Conservation (phyloP, 1,140 invertebrate genomes). For the Bombus polaris region DNA sequence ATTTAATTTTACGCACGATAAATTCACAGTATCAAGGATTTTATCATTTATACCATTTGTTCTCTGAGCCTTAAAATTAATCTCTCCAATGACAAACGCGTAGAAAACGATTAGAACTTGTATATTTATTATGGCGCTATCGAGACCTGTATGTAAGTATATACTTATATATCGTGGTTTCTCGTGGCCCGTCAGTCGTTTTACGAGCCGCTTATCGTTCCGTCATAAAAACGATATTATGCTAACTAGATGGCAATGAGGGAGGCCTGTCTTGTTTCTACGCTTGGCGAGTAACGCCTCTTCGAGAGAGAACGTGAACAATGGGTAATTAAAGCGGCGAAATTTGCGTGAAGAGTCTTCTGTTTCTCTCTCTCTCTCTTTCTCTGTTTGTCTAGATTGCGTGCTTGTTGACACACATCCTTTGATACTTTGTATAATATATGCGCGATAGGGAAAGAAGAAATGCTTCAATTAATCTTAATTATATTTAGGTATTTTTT, state of each 20-base stretch:
- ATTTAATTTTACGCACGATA: too few relatives aligned
- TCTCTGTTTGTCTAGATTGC: background rate
- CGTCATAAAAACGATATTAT: constrained; percentile 56
- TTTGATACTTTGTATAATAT: background rate
- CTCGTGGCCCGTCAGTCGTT: background rate
- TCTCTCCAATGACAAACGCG: too few relatives aligned
- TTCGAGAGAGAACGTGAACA: constrained; percentile 24
- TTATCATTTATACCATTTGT: too few relatives aligned
- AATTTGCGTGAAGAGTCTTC: constrained; percentile 45
- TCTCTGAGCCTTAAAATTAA: too few relatives aligned
- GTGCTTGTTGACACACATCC: constrained; percentile 11
- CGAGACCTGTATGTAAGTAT: background rate
- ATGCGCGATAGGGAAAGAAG: background rate
- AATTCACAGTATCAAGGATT: too few relatives aligned
- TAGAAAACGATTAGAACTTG: too few relatives aligned
- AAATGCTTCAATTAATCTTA: background rate
- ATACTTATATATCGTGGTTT: background rate
- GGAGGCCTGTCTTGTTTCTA: constrained; percentile 51
- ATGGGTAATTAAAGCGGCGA: constrained; percentile 60
- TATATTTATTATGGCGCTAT: constrained; percentile 43
- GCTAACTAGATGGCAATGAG: constrained; percentile 47
- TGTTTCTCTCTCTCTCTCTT: background rate
- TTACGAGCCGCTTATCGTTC: constrained; percentile 51
- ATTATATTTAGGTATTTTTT: background rate
- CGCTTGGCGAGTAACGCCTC: constrained; percentile 30